Conservation (phyloP, 1,140 invertebrate species). For the Branchinecta lindahli region DNA sequence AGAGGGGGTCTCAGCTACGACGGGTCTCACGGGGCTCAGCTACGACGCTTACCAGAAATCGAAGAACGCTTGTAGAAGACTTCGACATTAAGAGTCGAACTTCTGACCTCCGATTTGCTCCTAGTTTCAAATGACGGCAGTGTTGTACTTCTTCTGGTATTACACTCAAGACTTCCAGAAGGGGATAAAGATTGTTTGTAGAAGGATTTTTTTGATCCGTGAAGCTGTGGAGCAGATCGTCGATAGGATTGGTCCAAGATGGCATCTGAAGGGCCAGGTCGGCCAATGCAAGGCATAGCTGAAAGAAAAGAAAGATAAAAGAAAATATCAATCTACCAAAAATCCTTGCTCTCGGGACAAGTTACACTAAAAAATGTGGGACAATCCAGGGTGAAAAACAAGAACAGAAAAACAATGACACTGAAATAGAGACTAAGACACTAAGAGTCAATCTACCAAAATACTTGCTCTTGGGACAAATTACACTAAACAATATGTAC, state of each 20-base stretch:
- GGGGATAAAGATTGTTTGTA: slow-evolving; percentile 48
- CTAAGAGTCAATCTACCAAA: too few species aligned
- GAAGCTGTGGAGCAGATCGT: slow-evolving; percentile 61
- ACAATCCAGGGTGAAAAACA: slow-evolving; percentile 14
- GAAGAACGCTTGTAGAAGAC: slow-evolving; percentile 17
- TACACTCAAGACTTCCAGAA: slow-evolving; percentile 81
- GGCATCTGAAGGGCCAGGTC: slow-evolving; percentile 88
- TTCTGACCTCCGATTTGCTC: slow-evolving; percentile 72
- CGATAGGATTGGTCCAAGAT: slow-evolving; percentile 72
- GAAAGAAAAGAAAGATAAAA: slow-evolving; percentile 28
- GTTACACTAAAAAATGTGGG: slow-evolving; percentile 7
- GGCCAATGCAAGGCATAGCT: slow-evolving; percentile 76
- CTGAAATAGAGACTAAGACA: slow-evolving; percentile 14
- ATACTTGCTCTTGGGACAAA: too few species aligned
- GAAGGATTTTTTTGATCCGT: slow-evolving; percentile 22
- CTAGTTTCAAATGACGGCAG: slow-evolving; percentile 62
- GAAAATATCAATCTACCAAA: slow-evolving; percentile 10
- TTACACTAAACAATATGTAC: too few species aligned
- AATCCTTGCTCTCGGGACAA: slow-evolving; percentile 11
- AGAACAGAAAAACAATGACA: slow-evolving; percentile 13
- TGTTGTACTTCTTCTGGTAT: slow-evolving; percentile 84
- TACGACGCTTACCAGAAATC: slow-evolving; percentile 12
- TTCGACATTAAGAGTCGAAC: slow-evolving; percentile 39
- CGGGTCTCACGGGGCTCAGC: too few species aligned
- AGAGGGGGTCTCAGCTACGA: too few species aligned